Evolutionary conservation across 2,888 invertebrate species (phyloP), one percentile per base, ranked within the genome.

Genomic region (Allophyes oxyacanthae): DNA sequence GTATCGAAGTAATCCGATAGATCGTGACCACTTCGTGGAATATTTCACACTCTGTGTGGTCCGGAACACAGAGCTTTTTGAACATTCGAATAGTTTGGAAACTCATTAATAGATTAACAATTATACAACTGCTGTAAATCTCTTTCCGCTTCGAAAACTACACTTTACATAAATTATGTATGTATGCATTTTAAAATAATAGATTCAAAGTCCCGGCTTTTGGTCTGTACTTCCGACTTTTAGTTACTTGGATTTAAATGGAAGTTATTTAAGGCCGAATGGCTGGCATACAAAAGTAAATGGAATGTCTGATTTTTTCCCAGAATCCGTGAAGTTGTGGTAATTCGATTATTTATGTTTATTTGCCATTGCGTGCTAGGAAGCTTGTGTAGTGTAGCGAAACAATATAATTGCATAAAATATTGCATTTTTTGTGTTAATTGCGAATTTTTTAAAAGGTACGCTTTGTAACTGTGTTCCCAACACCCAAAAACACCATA

Each of bases 1-100:
- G 65, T 70, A 77, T 76, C 65, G 14, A 36, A 65, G 48, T 71
- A 65, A 72, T 75, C 67, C 51, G 73, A 65, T 64, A 74, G 67
- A 72, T 82, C 82, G 79, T 81, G 82, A 78, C 71, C 73, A 58
- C 57, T 63, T 79, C 80, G 74, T 77, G 79, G 79, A 83, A 85
- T 72, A 77, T 75, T 75, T 69, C 64, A 75, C 72, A 77, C 73
- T 75, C 72, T 71, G 77, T 84, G 86, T 86, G 86, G 75, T 75
- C 75, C 20, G 20, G 20, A 20, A 20, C 20, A 20, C 20, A 2
- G 20, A 20, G 4, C 20, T 3, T 3, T 20, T 4, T 32, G 15
- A 33, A 50, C 48, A 53, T 20, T 53, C 52, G 50, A 58, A 70
- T 62, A 62, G 58, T 70, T 69, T 36, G 58, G 59, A 54, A 71